Percentiles rank a stretch among this genome's conserved stretches.
Evolutionary conservation across 2,888 invertebrate species (phyloP).

Genomic region (Tetramorium bicarinatum): DNA sequence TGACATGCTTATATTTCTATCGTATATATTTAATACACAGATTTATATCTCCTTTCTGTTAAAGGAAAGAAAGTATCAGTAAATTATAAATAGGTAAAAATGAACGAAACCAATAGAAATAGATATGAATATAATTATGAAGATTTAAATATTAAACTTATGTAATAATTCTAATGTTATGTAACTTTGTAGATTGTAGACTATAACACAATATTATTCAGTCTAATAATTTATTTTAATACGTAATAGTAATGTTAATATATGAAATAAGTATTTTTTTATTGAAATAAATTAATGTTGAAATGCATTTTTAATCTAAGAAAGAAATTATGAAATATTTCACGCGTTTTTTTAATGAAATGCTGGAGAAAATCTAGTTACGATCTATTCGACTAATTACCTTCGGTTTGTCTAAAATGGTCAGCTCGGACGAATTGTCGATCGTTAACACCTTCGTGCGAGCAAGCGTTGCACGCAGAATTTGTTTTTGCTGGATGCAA

Average conservation of each 20-base stretch:
- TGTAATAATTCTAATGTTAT: neutral
- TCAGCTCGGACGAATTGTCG: slow-evolving; percentile 81
- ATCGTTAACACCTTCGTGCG: slow-evolving; percentile 84
- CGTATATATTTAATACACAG: neutral
- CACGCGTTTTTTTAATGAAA: neutral
- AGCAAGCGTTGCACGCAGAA: slow-evolving; percentile 79
- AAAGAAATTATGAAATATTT: neutral
- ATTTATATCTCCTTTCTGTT: neutral
- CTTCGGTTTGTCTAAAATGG: slow-evolving; percentile 80
- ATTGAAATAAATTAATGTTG: neutral
- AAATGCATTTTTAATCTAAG: neutral
- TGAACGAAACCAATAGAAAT: neutral
- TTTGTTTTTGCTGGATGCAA: slow-evolving; percentile 73
- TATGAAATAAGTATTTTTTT: neutral
- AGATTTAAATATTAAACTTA: neutral
- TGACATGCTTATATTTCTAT: slow-evolving; percentile 22
- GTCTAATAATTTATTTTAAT: neutral
- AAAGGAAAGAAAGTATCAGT: neutral
- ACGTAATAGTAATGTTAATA: neutral
- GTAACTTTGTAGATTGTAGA: no score
- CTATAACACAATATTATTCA: neutral
- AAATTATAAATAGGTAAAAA: neutral
- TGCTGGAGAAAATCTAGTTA: slow-evolving; percentile 62
- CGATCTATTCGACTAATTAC: slow-evolving; percentile 71
- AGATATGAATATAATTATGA: neutral